Percentiles rank a stretch among this genome's conserved stretches.
These are phyloP conservation scores for Phrynocephalus forsythii DNA, from an alignment of 2,797 vertebrate species.

Conservation along the genomic window DNA sequence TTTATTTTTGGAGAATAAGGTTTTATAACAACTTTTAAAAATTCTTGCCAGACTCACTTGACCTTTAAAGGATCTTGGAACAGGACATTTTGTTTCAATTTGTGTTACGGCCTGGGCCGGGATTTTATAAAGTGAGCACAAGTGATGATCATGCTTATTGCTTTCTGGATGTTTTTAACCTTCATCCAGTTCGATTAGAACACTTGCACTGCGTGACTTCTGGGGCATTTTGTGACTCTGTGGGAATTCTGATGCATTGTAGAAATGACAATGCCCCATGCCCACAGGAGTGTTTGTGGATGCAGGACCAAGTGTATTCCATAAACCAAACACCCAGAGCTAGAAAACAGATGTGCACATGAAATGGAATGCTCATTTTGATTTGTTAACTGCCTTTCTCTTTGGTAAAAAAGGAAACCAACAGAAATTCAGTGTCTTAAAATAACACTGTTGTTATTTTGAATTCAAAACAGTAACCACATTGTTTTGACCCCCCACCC, in stretches of 20 bases:
- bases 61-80: conserved; percentile 25
- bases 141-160: neutral
- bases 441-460: neutral
- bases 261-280: neutral
- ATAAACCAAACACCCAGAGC: neutral
- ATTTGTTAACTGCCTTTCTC: neutral
- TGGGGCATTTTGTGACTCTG: neutral
- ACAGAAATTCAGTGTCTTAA: neutral
- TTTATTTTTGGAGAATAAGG: conserved; percentile 9
- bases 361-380: neutral
- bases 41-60: conserved; percentile 36
- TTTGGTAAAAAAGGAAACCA: neutral
- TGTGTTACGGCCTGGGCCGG: neutral
- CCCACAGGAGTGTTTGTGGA: neutral
- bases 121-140: neutral
- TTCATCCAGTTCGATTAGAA: neutral
- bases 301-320: neutral
- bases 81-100: conserved; percentile 28
- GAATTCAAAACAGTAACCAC: neutral
- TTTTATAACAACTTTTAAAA: conserved; percentile 19
- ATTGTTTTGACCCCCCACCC: neutral
- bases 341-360: neutral
- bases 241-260: neutral
- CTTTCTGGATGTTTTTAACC: neutral
- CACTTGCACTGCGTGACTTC: neutral